Evolutionary conservation across 2,888 invertebrate genomes (phyloP).

Genomic region (Allacma fusca): DNA sequence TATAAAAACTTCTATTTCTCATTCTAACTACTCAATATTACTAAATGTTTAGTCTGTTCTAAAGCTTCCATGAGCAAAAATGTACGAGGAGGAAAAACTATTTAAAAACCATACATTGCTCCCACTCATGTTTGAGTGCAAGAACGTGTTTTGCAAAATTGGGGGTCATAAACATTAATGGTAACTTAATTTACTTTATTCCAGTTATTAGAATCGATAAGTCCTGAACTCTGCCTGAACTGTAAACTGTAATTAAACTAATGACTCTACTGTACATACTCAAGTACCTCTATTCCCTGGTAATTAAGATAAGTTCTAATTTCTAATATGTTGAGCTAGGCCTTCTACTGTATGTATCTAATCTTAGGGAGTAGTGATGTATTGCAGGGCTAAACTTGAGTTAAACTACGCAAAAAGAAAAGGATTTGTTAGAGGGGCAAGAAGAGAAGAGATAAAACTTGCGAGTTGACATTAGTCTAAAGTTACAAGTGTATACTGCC

Average conservation of each 20-base stretch:
- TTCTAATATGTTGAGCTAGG: neutral
- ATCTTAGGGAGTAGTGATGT: too few species aligned
- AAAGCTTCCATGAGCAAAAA: neutral
- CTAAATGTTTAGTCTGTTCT: too few species aligned
- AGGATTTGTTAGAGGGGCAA: neutral
- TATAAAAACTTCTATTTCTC: too few species aligned
- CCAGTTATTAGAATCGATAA: neutral
- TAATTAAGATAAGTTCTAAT: neutral
- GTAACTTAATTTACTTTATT: neutral
- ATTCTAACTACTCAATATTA: too few species aligned
- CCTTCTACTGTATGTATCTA: neutral
- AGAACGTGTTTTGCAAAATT: conserved; percentile 12
- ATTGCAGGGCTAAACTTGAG: too few species aligned
- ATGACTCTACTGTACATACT: neutral
- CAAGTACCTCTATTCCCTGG: neutral
- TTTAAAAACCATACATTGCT: neutral
- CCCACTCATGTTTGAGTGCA: neutral
- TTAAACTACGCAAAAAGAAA: neutral
- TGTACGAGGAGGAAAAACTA: neutral
- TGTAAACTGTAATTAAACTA: conserved; percentile 5
- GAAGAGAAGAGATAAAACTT: neutral
- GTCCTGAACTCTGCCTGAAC: neutral
- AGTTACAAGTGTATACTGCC: neutral
- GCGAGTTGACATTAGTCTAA: neutral
- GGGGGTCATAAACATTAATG: conserved; percentile 9